Conservation (phyloP, 1,140 invertebrate species). For the Adoxophyes honmai region DNA sequence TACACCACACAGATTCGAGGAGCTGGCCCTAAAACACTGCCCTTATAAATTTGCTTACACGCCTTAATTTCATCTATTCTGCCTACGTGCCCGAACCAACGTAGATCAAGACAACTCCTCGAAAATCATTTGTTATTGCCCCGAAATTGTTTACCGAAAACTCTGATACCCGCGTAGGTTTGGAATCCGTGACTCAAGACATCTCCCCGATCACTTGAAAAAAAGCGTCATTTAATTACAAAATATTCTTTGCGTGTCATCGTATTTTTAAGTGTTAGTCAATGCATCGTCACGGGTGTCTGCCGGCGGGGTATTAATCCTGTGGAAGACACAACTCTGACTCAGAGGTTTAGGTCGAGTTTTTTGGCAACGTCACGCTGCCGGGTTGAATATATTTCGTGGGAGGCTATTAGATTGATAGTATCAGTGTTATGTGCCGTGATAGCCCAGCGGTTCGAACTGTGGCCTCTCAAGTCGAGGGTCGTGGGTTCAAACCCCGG, state of each 20-base stretch:
- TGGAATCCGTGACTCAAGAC: constrained; percentile 33
- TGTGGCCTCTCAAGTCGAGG: too few relatives aligned
- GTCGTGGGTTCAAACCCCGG: too few relatives aligned
- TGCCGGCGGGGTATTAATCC: not conserved
- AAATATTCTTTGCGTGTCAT: not conserved
- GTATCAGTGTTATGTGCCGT: too few relatives aligned
- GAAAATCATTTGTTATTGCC: too few relatives aligned
- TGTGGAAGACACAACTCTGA: not conserved
- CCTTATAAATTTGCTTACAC: too few relatives aligned
- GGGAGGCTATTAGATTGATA: too few relatives aligned
- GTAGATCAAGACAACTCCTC: too few relatives aligned
- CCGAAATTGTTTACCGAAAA: constrained; percentile 6
- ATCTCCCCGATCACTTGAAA: constrained; percentile 18
- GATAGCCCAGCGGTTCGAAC: too few relatives aligned
- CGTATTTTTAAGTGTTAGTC: constrained; percentile 2
- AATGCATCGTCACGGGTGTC: not conserved
- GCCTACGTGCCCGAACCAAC: too few relatives aligned
- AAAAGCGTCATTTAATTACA: not conserved
- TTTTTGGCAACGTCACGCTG: not conserved
- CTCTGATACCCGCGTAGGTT: constrained; percentile 5
- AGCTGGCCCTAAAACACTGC: too few relatives aligned
- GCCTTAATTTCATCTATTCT: too few relatives aligned
- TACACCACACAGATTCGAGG: too few relatives aligned
- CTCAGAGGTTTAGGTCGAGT: not conserved
- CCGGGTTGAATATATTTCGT: not conserved